These are phyloP conservation scores for Xestia sexstrigata DNA, from an alignment of 2,888 invertebrate species.

Conservation along the genomic window DNA sequence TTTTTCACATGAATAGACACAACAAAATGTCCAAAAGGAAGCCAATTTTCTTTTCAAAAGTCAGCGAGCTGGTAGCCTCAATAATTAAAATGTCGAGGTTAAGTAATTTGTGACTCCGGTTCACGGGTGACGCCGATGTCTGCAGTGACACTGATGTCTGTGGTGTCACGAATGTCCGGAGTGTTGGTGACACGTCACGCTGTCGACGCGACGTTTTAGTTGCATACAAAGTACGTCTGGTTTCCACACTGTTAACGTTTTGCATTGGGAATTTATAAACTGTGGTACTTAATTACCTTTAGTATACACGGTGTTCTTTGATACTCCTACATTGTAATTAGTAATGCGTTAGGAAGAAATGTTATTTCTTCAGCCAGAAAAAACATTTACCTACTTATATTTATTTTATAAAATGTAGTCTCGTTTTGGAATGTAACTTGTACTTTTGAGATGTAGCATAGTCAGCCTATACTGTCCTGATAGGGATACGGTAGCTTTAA, in stretches of 20 bases:
- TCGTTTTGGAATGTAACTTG: not conserved
- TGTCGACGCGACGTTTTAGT: constrained; percentile 24
- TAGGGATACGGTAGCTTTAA: not conserved
- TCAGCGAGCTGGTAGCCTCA: constrained; percentile 6
- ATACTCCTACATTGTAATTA: not conserved
- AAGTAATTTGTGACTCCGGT: constrained; percentile 48
- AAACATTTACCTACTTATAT: not conserved
- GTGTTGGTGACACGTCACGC: constrained; percentile 20
- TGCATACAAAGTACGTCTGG: constrained; percentile 41
- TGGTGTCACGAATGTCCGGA: constrained; percentile 10
- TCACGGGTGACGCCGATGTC: constrained; percentile 39
- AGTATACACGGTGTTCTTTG: not conserved
- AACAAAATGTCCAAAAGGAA: not conserved
- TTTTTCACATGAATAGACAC: not conserved
- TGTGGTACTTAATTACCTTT: constrained; percentile 1
- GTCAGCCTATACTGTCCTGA: not conserved
- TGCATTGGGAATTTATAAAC: constrained; percentile 20
- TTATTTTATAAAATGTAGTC: no score
- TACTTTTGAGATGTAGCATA: not conserved
- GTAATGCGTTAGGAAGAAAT: no score
- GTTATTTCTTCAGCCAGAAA: no score
- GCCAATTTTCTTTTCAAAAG: constrained; percentile 4
- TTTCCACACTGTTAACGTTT: constrained; percentile 9
- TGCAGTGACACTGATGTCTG: constrained; percentile 11
- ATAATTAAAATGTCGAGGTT: constrained; percentile 36